phyloP scores from a whole-genome alignment of 2,888 invertebrate genomes.

The Cantharis nigra region DNA sequence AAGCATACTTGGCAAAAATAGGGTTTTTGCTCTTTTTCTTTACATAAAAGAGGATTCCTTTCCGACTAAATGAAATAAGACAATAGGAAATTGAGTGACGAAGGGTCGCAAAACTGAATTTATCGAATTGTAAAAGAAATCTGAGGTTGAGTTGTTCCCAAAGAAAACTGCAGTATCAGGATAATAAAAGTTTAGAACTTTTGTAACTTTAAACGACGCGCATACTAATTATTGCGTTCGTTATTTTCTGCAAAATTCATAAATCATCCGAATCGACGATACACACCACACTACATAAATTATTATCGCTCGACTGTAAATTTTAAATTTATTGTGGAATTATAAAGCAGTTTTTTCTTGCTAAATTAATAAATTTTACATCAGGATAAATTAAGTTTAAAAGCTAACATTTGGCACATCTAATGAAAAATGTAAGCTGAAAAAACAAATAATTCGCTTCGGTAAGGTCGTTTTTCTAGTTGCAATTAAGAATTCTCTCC shows the following conservation, averaged over 20 bases:
- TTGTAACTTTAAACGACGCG: not conserved
- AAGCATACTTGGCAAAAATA: constrained; percentile 1
- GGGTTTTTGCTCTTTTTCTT: not conserved
- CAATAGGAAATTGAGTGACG: constrained; percentile 13
- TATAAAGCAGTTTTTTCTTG: not conserved
- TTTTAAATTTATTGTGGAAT: not conserved
- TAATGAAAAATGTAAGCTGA: not conserved
- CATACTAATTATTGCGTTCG: not conserved
- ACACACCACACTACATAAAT: not conserved
- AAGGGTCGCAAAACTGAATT: constrained; percentile 17
- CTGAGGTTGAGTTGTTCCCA: constrained; percentile 6
- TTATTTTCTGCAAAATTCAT: not conserved
- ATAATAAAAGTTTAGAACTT: not conserved
- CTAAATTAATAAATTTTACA: not conserved
- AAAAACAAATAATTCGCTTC: not conserved
- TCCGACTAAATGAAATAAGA: constrained; percentile 17
- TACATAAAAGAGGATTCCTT: constrained; percentile 14
- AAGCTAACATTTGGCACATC: not conserved
- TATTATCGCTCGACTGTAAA: not conserved
- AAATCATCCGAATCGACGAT: not conserved
- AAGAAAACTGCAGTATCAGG: constrained; percentile 2
- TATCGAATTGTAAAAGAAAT: constrained; percentile 14
- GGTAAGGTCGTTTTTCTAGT: not conserved
- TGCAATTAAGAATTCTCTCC: not conserved
- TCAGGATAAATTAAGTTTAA: not conserved